A percentile compares a stretch with the other conserved stretches of the same genome.
Evolutionary conservation across 2,113 vertebrate species (phyloP).

Genomic region (Brachypteracias leptosomus): DNA sequence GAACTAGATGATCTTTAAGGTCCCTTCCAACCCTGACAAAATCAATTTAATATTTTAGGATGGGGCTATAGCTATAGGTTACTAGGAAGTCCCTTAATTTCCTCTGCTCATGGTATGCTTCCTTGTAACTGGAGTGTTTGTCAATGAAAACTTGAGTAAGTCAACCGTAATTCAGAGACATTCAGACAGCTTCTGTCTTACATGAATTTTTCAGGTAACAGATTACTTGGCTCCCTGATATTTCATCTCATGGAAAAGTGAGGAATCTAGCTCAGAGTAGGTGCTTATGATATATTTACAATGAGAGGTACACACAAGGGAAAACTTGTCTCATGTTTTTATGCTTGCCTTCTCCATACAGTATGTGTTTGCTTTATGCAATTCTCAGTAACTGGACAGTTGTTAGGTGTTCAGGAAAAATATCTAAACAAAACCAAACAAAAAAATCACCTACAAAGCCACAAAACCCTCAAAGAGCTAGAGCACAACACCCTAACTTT

Average conservation of each 20-base stretch:
- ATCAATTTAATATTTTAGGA: neutral
- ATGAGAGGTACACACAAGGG: neutral
- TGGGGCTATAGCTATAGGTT: too few species aligned
- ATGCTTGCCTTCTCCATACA: neutral
- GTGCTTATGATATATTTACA: fast-evolving
- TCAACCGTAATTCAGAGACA: neutral
- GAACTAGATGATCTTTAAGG: too few species aligned
- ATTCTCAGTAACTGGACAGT: neutral
- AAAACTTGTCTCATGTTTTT: neutral
- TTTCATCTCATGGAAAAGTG: neutral
- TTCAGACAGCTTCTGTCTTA: neutral
- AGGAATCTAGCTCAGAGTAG: neutral
- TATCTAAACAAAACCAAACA: neutral
- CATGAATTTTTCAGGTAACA: neutral
- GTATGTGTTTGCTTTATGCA: neutral
- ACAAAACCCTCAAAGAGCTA: neutral
- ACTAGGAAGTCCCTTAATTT: too few species aligned
- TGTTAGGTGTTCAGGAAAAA: neutral
- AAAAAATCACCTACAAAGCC: neutral
- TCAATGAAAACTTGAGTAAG: neutral
- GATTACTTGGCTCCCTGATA: neutral
- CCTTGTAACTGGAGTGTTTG: neutral
- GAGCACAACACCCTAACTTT: neutral
- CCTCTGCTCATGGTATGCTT: neutral
- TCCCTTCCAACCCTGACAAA: too few species aligned